These are phyloP conservation scores for Dendrolimus houi DNA, from an alignment of 2,888 invertebrate genomes.

Conservation along the genomic window DNA sequence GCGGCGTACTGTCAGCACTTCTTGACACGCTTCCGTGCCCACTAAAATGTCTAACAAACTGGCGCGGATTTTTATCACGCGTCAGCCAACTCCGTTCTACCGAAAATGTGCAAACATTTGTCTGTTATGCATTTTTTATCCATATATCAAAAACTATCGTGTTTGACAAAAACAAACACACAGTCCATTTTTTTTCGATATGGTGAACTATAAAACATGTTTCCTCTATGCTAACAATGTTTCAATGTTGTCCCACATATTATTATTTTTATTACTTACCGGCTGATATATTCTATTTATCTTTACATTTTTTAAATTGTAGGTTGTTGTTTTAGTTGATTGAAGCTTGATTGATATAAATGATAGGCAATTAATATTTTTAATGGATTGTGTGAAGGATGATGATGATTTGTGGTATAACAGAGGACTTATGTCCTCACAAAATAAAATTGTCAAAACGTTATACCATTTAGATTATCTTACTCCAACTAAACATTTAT, in stretches of 20 bases:
- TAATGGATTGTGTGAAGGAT: no score
- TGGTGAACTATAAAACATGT: conserved; percentile 37
- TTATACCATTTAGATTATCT: no score
- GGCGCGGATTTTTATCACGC: conserved; percentile 41
- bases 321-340: no score
- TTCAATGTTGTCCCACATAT: conserved; percentile 5
- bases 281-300: no score
- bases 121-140: conserved; percentile 46
- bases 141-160: conserved; percentile 49
- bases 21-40: conserved; percentile 26
- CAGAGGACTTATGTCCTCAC: no score
- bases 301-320: no score
- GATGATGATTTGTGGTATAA: no score
- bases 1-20: conserved; percentile 32
- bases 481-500: no score
- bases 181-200: conserved; percentile 37
- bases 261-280: not conserved
- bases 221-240: conserved; percentile 7
- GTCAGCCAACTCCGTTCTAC: conserved; percentile 25
- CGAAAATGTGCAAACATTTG: conserved; percentile 42
- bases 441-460: no score
- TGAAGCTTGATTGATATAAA: no score
- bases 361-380: no score
- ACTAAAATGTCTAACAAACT: conserved; percentile 45
- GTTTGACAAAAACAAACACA: conserved; percentile 44